Conservation (phyloP, 2,797 vertebrate species). For the Podargus strigoides region DNA sequence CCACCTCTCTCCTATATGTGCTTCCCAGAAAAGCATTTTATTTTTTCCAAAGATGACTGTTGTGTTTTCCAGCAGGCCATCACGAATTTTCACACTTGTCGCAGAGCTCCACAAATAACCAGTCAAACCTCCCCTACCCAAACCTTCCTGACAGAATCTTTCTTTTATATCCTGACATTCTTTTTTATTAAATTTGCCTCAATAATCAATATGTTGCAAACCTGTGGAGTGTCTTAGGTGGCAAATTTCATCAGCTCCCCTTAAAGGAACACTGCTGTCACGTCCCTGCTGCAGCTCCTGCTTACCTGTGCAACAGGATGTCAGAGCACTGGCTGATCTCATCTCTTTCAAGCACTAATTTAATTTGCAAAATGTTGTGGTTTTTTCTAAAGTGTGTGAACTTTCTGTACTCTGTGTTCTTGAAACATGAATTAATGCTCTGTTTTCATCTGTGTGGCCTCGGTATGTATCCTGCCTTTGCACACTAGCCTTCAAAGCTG, state of each 20-base stretch:
- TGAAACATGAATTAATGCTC: not conserved
- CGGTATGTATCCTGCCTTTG: not conserved
- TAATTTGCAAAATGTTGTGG: slow-evolving; percentile 28
- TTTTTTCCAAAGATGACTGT: not conserved
- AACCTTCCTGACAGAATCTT: not conserved
- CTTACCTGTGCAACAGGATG: not conserved
- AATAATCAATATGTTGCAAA: not conserved
- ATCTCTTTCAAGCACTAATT: slow-evolving; percentile 26
- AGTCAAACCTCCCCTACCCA: not conserved
- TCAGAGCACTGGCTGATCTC: not conserved
- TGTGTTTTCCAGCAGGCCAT: not conserved
- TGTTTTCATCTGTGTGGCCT: not conserved
- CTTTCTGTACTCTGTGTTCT: slow-evolving; percentile 1
- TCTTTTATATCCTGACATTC: not conserved
- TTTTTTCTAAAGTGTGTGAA: slow-evolving; percentile 34
- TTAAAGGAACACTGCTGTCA: not conserved
- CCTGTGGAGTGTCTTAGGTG: not conserved
- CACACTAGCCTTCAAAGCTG: not conserved
- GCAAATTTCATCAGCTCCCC: not conserved
- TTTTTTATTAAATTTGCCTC: not conserved
- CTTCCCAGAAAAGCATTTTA: not conserved
- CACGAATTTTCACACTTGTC: not conserved
- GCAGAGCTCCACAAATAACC: not conserved
- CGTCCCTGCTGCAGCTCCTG: not conserved
- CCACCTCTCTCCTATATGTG: not conserved